These are phyloP conservation scores for Maccullochella peelii DNA, from an alignment of 2,113 vertebrate genomes.

Conservation along the genomic window DNA sequence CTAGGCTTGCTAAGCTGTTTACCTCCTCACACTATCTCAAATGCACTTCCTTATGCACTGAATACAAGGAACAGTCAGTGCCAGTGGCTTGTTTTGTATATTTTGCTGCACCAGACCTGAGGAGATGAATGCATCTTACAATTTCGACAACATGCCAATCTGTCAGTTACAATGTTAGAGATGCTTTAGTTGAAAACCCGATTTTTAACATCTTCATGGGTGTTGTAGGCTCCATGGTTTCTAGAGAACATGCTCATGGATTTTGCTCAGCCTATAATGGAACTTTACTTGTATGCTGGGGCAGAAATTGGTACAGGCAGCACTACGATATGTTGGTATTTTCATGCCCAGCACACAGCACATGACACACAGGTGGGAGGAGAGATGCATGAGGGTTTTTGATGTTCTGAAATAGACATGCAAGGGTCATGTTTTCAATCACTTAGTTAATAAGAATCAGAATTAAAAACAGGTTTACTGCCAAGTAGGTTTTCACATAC, in stretches of 20 bases:
- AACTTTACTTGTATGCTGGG: not conserved
- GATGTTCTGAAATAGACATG: not conserved
- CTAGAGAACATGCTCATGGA: not conserved
- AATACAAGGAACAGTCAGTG: not conserved
- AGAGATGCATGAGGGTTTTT: not conserved
- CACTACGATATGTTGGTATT: not conserved
- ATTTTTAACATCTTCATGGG: not conserved
- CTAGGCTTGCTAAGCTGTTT: not conserved
- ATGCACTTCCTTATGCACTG: not conserved
- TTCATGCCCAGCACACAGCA: not conserved
- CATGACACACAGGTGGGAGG: not conserved
- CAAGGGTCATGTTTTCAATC: not conserved
- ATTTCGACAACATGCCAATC: not conserved
- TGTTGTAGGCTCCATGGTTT: not conserved
- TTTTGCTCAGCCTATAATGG: not conserved
- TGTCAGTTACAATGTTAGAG: not conserved
- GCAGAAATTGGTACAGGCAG: not conserved
- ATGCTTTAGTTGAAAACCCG: not conserved
- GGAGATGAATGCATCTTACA: not conserved
- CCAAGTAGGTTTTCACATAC: too few species aligned
- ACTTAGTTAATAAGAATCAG: too few species aligned
- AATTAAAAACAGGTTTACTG: too few species aligned
- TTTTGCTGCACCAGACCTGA: not conserved
- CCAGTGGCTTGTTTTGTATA: not conserved
- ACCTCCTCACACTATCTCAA: conserved; percentile 1